phyloP scores from a whole-genome alignment of 2,797 vertebrate genomes.

The Halcyon chelicuti region DNA sequence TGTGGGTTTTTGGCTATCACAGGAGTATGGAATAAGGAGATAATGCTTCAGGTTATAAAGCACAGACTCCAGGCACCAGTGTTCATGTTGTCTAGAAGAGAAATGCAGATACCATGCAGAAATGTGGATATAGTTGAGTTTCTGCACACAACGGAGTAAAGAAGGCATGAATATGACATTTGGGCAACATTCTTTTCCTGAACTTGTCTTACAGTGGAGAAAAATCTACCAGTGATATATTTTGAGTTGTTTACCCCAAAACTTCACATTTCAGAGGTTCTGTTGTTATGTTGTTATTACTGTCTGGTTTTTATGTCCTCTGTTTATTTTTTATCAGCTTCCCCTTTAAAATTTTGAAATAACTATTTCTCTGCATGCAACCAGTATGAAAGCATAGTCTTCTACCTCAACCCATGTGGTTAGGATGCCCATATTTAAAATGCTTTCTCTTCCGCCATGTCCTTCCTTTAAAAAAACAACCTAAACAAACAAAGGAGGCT shows the following conservation, averaged over 20 bases:
- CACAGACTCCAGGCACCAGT: not conserved
- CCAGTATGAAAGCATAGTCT: not conserved
- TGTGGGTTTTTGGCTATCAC: not conserved
- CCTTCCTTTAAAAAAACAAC: not conserved
- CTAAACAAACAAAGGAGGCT: conserved; percentile 22
- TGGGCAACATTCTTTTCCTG: not conserved
- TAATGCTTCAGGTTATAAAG: not conserved
- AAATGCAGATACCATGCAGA: not conserved
- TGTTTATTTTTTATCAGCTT: not conserved
- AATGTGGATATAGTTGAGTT: not conserved
- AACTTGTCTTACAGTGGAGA: not conserved
- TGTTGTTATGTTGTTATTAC: not conserved
- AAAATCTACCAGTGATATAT: not conserved
- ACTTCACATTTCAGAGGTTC: not conserved
- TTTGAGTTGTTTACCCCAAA: not conserved
- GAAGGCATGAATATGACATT: not conserved
- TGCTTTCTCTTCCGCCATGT: not conserved
- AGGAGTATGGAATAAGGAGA: not conserved
- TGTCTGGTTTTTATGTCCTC: not conserved
- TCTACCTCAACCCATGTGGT: not conserved
- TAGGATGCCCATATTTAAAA: not conserved
- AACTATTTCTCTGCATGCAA: not conserved
- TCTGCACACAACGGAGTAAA: fast-evolving
- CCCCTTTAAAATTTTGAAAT: not conserved
- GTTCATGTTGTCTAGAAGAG: not conserved